Percentiles rank a stretch among this genome's conserved stretches.
phyloP scores from a whole-genome alignment of 2,113 vertebrate genomes.

The Natator depressus region DNA sequence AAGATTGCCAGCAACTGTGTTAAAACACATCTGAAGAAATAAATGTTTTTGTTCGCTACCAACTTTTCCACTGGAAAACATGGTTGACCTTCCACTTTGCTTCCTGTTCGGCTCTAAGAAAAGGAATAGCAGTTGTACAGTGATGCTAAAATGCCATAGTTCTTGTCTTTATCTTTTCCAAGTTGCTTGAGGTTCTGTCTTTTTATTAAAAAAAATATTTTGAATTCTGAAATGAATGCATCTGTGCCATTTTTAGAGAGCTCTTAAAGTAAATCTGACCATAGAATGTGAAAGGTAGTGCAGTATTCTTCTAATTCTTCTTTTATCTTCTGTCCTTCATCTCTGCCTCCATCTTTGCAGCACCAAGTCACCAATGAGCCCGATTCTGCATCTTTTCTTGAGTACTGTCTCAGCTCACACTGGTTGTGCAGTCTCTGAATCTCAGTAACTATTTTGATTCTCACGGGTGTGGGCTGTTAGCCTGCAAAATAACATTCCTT shows the following conservation, averaged over 20 bases:
- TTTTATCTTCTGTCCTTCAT: slow-evolving; percentile 57
- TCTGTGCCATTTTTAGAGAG: slow-evolving; percentile 47
- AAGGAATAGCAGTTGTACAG: not conserved
- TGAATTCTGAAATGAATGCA: slow-evolving; percentile 58
- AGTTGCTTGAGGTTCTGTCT: not conserved
- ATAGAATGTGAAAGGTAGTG: slow-evolving; percentile 58
- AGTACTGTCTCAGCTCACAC: slow-evolving; percentile 38
- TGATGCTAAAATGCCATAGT: slow-evolving; percentile 22
- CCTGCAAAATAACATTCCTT: slow-evolving; percentile 13
- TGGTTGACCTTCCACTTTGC: slow-evolving; percentile 16
- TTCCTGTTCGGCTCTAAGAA: slow-evolving; percentile 16
- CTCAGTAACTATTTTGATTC: slow-evolving; percentile 5
- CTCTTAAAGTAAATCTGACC: slow-evolving; percentile 53
- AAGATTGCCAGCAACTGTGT: slow-evolving; percentile 4
- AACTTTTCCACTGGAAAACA: not conserved
- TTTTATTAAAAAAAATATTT: slow-evolving; percentile 31
- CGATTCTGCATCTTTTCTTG: slow-evolving; percentile 53
- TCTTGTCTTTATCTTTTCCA: slow-evolving; percentile 32
- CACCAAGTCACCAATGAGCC: slow-evolving; percentile 30
- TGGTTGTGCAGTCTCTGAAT: slow-evolving; percentile 22
- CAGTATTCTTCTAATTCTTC: slow-evolving; percentile 58
- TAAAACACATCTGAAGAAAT: slow-evolving; percentile 38
- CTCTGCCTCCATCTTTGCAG: slow-evolving; percentile 54
- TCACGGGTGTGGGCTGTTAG: not conserved
- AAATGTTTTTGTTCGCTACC: slow-evolving; percentile 28